Conservation (phyloP, 2,888 invertebrate genomes). For the Scelioninae gen. 2 region DNA sequence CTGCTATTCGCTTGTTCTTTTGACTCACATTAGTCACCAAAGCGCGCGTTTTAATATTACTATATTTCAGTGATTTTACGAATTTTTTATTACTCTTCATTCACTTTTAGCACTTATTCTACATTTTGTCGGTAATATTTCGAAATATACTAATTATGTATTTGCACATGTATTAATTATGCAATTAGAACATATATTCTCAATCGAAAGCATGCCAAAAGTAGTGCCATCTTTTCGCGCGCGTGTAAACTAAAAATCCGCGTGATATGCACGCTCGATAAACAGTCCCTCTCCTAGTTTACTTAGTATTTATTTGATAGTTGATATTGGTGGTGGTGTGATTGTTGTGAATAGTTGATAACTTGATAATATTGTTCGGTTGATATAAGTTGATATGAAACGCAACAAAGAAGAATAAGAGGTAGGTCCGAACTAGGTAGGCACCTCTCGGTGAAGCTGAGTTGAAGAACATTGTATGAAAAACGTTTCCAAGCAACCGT, state of each 20-base stretch:
- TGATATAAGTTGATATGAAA: constrained; percentile 40
- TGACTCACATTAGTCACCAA: too few species aligned
- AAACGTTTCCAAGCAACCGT: constrained; percentile 29
- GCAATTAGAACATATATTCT: too few species aligned
- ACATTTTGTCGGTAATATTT: too few species aligned
- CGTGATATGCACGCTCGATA: background rate
- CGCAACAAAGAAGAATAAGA: constrained; percentile 18
- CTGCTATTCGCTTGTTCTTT: too few species aligned
- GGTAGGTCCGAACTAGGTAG: background rate
- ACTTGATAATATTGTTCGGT: constrained; percentile 42
- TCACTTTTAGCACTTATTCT: too few species aligned
- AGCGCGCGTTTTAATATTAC: too few species aligned
- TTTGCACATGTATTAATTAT: too few species aligned
- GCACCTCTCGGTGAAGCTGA: constrained; percentile 2
- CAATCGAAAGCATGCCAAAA: too few species aligned
- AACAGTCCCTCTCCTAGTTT: background rate
- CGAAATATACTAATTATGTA: too few species aligned
- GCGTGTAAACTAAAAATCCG: background rate
- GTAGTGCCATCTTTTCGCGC: background rate
- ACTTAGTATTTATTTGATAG: constrained; percentile 30
- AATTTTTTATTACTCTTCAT: too few species aligned
- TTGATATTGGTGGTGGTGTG: constrained; percentile 28
- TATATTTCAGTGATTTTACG: too few species aligned
- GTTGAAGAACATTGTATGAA: constrained; percentile 9
- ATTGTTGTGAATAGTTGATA: constrained; percentile 43